These are phyloP conservation scores for Chaetura pelagica DNA, from an alignment of 2,113 vertebrate species.

Conservation along the genomic window DNA sequence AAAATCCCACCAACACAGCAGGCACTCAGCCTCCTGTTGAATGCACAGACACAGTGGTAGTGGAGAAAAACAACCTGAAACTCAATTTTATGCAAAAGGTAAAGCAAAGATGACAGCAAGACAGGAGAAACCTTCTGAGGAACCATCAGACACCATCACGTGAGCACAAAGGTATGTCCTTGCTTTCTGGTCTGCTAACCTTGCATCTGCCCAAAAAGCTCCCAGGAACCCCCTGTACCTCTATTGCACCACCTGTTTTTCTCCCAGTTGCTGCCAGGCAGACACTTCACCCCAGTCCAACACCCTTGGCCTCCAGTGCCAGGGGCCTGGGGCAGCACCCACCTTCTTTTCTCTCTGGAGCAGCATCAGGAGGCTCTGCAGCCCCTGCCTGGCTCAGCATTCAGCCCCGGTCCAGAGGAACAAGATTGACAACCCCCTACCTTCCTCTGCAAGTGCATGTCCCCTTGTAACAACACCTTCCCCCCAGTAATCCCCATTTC, in stretches of 20 bases:
- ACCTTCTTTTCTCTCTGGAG: not conserved
- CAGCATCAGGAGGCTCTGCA: not conserved
- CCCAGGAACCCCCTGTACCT: not conserved
- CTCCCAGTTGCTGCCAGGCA: not conserved
- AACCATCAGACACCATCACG: not conserved
- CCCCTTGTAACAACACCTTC: not conserved
- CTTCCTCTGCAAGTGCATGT: not conserved
- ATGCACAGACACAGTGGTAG: not conserved
- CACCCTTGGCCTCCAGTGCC: not conserved
- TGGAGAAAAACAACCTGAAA: not conserved
- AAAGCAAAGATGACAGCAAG: not conserved
- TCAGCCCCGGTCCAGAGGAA: not conserved
- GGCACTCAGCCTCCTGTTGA: not conserved
- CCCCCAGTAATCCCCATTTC: not conserved
- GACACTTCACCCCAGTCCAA: not conserved
- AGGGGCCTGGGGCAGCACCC: not conserved
- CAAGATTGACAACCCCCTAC: not conserved
- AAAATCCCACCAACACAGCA: not conserved
- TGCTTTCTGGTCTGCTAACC: not conserved
- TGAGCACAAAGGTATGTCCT: not conserved
- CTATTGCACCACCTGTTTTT: not conserved
- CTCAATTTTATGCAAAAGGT: not conserved
- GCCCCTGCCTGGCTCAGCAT: not conserved
- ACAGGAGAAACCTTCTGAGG: not conserved
- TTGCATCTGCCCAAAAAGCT: not conserved